Evolutionary conservation across 2,888 invertebrate genomes (phyloP).

Genomic region (Ephialtes manifestator): DNA sequence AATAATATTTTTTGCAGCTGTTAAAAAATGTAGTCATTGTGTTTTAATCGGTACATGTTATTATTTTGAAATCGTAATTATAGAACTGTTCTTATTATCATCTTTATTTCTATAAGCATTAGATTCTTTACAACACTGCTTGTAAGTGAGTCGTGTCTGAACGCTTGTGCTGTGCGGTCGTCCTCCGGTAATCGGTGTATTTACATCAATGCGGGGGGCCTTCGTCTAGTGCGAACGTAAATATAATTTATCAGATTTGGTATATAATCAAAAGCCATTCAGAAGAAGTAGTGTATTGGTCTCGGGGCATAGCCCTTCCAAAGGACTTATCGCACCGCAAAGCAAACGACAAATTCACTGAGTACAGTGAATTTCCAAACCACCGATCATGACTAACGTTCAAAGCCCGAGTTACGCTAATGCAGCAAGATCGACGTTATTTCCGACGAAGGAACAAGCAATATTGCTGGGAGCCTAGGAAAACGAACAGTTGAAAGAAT

Average conservation of each 20-base stretch:
- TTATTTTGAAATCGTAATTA: no score
- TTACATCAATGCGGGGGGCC: background rate
- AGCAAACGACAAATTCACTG: slow-evolving; percentile 13
- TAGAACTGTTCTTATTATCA: no score
- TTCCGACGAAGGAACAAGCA: slow-evolving; percentile 43
- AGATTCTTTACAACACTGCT: no score
- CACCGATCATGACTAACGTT: background rate
- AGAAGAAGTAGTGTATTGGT: background rate
- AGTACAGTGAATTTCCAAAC: slow-evolving; percentile 33
- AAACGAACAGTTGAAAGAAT: slow-evolving; percentile 34
- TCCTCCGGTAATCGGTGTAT: slow-evolving; percentile 6
- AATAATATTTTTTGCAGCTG: no score
- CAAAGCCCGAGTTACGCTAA: background rate
- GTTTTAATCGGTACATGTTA: no score
- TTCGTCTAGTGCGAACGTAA: slow-evolving; percentile 4
- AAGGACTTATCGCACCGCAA: background rate
- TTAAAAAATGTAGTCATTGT: no score
- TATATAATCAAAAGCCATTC: background rate
- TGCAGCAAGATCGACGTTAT: background rate
- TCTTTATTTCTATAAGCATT: no score
- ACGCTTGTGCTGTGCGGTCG: slow-evolving; percentile 22
- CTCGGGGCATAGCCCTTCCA: background rate
- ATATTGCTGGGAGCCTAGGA: slow-evolving; percentile 36
- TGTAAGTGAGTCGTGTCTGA: background rate
- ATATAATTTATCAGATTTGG: background rate